Evolutionary conservation across 2,113 vertebrate species (phyloP), one percentile per base, ranked within the genome.

Genomic region (Anseranas semipalmata): DNA sequence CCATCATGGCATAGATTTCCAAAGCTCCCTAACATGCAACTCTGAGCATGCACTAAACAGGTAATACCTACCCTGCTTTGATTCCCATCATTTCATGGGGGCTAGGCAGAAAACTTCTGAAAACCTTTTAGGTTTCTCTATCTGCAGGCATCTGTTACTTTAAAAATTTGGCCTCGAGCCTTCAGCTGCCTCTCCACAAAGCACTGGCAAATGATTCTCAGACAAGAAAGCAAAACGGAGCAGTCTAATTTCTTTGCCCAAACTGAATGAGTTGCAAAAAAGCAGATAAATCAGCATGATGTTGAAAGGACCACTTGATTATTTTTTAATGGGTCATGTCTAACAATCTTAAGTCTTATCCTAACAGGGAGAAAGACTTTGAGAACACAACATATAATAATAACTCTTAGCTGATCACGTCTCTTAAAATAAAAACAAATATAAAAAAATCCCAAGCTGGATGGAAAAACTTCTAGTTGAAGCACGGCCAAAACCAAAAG

Each of bases 381-480:
- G 66, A 89, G 92, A 96, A 83, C 53, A 76, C 12, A 76, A 50
- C 15, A 28, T 73, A 45, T 65, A 91, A 89, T 91, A 93, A 85
- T 59, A 94, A 91, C 66, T 77, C 74, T 79, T 91, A 80, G 89
- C 66, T 89, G 79, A 95, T 92, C 74, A 63, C 3, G 3, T 94
- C 67, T 93, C 84, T 79, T 89, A 55, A 95, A 95, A 91, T 68
- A 85, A 90, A 85, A 93, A 59, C 10, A 66, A 59, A 85, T 68
- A 73, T 12, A 72, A 81, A 92, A 62, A 89, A 94, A 80, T 33
- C n/a, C 30, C 43, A 66, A 50, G 46, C n/a, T 9, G 27, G 63
- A 95, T 95, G 91, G 91, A 96, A 96, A 96, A 95, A 79, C 55
- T 96, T 96, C 53, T 82, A 15, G 14, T 70, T 93, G 96, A 95